These are phyloP conservation scores for Emys orbicularis DNA, from an alignment of 2,797 vertebrate species.

Conservation along the genomic window DNA sequence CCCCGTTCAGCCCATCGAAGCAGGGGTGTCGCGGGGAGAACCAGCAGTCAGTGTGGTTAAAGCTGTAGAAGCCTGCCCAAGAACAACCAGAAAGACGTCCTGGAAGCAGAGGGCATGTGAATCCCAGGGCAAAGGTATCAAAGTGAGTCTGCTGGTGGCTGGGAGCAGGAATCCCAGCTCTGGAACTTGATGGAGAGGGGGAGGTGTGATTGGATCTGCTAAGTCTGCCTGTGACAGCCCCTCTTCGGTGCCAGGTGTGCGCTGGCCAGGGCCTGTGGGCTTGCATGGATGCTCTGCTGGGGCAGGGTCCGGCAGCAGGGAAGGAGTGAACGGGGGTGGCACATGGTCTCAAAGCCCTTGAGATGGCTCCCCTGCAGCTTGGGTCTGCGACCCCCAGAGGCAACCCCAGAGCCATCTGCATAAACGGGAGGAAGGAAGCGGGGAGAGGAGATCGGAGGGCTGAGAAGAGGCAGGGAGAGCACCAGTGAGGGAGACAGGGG, in stretches of 20 bases:
- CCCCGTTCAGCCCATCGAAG: slow-evolving; percentile 88
- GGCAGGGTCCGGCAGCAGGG: not conserved
- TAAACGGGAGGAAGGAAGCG: not conserved
- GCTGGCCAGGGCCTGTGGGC: fast-evolving
- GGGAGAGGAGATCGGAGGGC: not conserved
- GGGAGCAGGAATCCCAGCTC: too few relatives aligned
- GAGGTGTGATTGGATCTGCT: not conserved
- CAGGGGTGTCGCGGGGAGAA: slow-evolving; percentile 86
- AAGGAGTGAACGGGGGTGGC: not conserved
- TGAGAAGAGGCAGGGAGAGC: not conserved
- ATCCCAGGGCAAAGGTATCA: not conserved
- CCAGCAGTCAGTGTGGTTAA: slow-evolving; percentile 90
- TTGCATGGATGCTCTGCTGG: not conserved
- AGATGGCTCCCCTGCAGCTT: too few relatives aligned
- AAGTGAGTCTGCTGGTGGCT: too few relatives aligned
- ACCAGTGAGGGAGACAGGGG: too few relatives aligned
- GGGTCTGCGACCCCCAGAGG: too few relatives aligned
- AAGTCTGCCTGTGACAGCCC: not conserved
- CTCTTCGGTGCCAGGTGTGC: not conserved
- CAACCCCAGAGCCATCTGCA: not conserved
- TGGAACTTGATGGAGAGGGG: too few relatives aligned
- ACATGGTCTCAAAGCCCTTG: not conserved
- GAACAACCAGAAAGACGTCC: not conserved
- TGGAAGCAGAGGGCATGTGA: not conserved
- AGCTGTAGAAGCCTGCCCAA: slow-evolving; percentile 87